phyloP scores from a whole-genome alignment of 2,797 vertebrate genomes.

The Ceryle rudis region DNA sequence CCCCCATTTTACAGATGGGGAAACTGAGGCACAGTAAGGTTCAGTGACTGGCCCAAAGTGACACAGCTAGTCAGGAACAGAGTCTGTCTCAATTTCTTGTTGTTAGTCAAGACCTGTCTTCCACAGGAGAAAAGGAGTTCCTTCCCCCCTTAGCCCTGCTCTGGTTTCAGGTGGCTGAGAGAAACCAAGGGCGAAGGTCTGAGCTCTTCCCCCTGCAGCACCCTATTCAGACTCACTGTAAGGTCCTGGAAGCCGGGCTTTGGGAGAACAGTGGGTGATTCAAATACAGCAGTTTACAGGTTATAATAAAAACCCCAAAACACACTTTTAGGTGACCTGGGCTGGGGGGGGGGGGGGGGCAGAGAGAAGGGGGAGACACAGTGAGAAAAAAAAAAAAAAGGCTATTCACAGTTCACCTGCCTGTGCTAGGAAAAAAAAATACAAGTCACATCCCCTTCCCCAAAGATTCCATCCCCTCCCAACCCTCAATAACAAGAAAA shows the following conservation, averaged over 20 bases:
- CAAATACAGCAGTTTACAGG: constrained; percentile 80
- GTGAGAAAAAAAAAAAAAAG: neutral
- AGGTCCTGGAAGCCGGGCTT: constrained; percentile 19
- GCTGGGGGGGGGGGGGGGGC: neutral
- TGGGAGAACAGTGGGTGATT: constrained; percentile 49
- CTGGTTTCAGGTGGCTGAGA: constrained; percentile 15
- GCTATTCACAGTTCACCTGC: constrained; percentile 66
- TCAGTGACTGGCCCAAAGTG: neutral
- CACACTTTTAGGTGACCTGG: constrained; percentile 49
- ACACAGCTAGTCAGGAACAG: neutral
- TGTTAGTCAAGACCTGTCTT: neutral
- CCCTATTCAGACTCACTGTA: neutral
- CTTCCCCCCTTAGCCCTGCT: neutral
- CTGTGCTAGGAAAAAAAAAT: constrained; percentile 39
- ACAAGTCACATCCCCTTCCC: constrained; percentile 31
- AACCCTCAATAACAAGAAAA: constrained; percentile 64
- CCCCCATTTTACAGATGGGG: constrained; percentile 30
- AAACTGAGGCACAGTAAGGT: constrained; percentile 26
- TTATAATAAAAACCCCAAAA: constrained; percentile 62
- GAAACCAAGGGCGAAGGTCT: neutral
- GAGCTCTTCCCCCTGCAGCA: neutral
- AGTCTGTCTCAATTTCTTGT: neutral
- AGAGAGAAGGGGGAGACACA: too few relatives aligned
- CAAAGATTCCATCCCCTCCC: constrained; percentile 29
- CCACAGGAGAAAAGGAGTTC: neutral